phyloP scores from a whole-genome alignment of 2,797 vertebrate species.

The Lycodopsis pacificus region DNA sequence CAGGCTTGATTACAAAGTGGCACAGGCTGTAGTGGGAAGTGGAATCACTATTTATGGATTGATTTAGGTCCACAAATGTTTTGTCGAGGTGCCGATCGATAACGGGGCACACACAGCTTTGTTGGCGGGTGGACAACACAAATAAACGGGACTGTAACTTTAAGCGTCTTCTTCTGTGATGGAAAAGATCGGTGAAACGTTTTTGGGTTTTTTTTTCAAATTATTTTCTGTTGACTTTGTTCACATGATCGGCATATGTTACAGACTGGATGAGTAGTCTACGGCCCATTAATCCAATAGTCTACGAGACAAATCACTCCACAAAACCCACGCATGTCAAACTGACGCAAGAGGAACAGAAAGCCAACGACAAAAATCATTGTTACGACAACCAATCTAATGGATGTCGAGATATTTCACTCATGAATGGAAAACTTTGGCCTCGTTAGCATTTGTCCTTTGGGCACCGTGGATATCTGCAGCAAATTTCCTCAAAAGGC shows the following conservation, averaged over 20 bases:
- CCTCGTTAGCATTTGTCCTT: not conserved
- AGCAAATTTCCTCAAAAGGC: not conserved
- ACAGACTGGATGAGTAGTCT: not conserved
- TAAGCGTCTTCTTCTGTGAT: not conserved
- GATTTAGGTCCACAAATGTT: slow-evolving; percentile 1
- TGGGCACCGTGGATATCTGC: not conserved
- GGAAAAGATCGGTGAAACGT: not conserved
- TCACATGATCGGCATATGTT: not conserved
- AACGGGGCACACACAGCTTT: not conserved
- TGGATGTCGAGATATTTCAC: not conserved
- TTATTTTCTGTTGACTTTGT: not conserved
- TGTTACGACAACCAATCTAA: not conserved
- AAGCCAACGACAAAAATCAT: not conserved
- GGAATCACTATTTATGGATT: slow-evolving; percentile 8
- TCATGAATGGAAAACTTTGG: not conserved
- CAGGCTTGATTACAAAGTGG: slow-evolving; percentile 24
- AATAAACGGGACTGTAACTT: not conserved
- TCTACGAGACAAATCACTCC: not conserved
- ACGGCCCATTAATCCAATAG: not conserved
- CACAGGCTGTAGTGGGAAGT: slow-evolving; percentile 1
- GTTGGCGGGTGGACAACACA: not conserved
- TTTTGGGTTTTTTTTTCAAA: not conserved
- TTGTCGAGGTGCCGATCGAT: not conserved
- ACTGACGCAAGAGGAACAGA: not conserved
- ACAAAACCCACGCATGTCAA: not conserved